A percentile compares a stretch with the other conserved stretches of the same genome.
phyloP scores from a whole-genome alignment of 2,113 vertebrate genomes.

The Phycodurus eques region DNA sequence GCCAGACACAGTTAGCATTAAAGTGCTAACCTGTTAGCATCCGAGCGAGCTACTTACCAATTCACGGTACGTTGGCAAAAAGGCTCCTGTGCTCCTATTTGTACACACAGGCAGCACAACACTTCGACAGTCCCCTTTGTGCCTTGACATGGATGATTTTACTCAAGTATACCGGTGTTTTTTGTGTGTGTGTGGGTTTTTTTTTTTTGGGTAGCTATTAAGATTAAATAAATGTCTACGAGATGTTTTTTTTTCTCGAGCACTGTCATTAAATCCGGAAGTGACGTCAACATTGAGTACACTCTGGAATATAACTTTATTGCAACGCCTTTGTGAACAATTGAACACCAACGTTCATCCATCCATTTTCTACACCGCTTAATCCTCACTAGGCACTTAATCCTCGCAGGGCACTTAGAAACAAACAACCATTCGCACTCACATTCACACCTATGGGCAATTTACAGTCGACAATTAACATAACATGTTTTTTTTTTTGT shows the following conservation, averaged over 20 bases:
- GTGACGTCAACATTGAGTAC: constrained; percentile 45
- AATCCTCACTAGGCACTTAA: no score
- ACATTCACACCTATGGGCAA: no score
- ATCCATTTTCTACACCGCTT: no score
- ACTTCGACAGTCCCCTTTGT: constrained; percentile 38
- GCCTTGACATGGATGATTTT: constrained; percentile 67
- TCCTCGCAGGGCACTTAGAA: no score
- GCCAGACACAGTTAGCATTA: constrained; percentile 35
- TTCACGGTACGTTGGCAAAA: constrained; percentile 36
- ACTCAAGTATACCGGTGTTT: constrained; percentile 27
- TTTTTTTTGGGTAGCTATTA: constrained; percentile 46
- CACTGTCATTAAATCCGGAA: constrained; percentile 60
- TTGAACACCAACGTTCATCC: not conserved
- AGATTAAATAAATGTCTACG: constrained; percentile 57
- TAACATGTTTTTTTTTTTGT: no score
- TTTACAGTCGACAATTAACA: no score
- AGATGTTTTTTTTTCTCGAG: constrained; percentile 57
- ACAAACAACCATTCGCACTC: no score
- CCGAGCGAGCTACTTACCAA: constrained; percentile 60
- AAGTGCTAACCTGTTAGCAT: constrained; percentile 27
- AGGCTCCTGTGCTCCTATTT: constrained; percentile 32
- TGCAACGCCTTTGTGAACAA: not conserved
- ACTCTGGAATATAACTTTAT: constrained; percentile 35
- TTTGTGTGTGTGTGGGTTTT: no score
- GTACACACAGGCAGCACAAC: constrained; percentile 48